phyloP scores from a whole-genome alignment of 92 coral and sea anemone genomes.

The Zoanthus sansibaricus region DNA sequence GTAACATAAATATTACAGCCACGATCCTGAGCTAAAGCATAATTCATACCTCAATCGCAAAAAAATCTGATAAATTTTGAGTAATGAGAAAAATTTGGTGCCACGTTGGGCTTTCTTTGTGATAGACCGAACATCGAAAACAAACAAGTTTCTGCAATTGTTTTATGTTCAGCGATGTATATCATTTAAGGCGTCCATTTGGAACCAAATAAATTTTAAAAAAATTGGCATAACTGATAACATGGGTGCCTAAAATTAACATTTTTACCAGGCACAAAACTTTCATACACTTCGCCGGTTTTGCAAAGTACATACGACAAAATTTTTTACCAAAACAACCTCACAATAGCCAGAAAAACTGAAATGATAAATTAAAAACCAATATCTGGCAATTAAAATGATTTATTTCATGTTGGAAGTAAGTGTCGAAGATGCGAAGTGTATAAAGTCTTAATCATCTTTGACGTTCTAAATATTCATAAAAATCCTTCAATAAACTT shows the following conservation, averaged over 20 bases:
- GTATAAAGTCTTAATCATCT: not conserved
- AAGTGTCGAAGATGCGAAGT: not conserved
- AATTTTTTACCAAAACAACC: not conserved
- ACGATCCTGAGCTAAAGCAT: not conserved
- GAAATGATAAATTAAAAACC: not conserved
- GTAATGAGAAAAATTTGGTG: not conserved
- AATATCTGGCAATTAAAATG: constrained; percentile 13
- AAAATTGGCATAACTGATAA: not conserved
- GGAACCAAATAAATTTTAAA: not conserved
- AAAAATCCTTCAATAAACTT: not conserved
- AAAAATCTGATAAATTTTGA: not conserved
- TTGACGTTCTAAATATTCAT: not conserved
- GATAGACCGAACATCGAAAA: not conserved
- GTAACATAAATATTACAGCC: not conserved
- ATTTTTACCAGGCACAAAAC: not conserved
- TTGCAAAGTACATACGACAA: not conserved
- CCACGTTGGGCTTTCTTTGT: not conserved
- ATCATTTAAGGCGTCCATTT: not conserved
- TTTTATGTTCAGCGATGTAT: constrained; percentile 17
- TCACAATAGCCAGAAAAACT: too few relatives aligned
- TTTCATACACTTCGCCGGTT: not conserved
- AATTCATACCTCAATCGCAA: not conserved
- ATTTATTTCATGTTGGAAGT: not conserved
- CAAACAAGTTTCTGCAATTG: not conserved
- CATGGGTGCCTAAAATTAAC: not conserved